Base-by-base conservation (phyloP, 2,888 invertebrate species). In the Hypomecis punctinalis region DNA sequence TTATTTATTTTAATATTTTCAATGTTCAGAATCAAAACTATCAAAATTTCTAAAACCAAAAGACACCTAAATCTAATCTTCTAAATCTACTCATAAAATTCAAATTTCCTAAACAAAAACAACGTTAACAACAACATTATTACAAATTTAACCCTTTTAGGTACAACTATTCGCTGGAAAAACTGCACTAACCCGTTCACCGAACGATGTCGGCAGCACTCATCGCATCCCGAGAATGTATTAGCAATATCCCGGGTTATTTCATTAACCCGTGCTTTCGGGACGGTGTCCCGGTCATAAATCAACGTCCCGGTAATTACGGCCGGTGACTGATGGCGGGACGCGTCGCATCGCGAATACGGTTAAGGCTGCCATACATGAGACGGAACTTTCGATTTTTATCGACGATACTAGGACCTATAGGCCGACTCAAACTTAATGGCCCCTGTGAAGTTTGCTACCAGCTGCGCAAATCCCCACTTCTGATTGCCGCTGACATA, bases 271-370 rank as follows among this genome's bases (percentile, higher is more conserved):
- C 78, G 67, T 73, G 78, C 75, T 72, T 71, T 73, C 68, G 61
- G 70, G 68, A 69, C 70, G 66, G 75, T 75, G 76, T 74, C 72
- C 75, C 66, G 72, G 67, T 75, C 69, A 80, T 83, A 79, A 76
- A 79, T 81, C 82, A 80, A 74, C 71, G 79, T 79, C 78, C 65
- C 55, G 63, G 73, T 79, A 79, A 80, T 80, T 79, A 76, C 79
- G 64, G 49, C 52, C 45, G 61, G 69, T 73, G 73, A 73, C 67
- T 73, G 74, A 71, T 72, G 74, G 67, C 57, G 67, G 64, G 67
- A 56, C 69, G 66, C 69, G 60, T 66, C 71, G 70, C 67, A 61
- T 62, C 54, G 60, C 64, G 52, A 65, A 65, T 67, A 67, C 63
- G 62, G 57, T 60, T 57, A 54, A 68, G 46, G 46, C 46, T 46